Conservation (phyloP, 2,113 vertebrate species). For the Morone chrysops region DNA sequence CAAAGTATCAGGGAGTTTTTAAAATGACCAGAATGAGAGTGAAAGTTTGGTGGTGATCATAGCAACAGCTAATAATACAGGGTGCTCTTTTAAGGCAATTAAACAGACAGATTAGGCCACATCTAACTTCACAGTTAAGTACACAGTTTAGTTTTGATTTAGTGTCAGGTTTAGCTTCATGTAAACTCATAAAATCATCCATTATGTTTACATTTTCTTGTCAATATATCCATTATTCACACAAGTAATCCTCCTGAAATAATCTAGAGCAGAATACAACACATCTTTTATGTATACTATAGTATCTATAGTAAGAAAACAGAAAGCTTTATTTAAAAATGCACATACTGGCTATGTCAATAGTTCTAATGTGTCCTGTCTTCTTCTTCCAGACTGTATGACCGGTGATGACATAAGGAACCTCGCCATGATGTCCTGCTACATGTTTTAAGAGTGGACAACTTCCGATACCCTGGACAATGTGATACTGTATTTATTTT, state of each 20-base stretch:
- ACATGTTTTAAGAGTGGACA: constrained; percentile 68
- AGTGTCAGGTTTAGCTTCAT: neutral
- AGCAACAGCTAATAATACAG: no score
- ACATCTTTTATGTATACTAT: neutral
- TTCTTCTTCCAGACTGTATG: constrained; percentile 62
- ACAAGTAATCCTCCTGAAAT: no score
- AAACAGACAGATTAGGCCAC: neutral
- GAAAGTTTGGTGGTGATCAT: neutral
- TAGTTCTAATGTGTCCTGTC: constrained; percentile 18
- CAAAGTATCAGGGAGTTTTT: neutral
- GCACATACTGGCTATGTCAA: no score
- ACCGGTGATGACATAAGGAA: constrained; percentile 70
- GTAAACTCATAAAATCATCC: neutral
- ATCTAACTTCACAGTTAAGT: neutral
- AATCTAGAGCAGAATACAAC: no score
- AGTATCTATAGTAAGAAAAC: no score
- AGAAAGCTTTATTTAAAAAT: neutral
- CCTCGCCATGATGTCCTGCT: constrained; percentile 79
- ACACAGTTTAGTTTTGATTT: no score
- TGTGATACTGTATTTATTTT: constrained; percentile 29
- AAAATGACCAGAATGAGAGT: neutral
- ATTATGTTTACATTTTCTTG: neutral
- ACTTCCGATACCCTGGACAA: constrained; percentile 22
- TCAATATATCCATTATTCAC: neutral
- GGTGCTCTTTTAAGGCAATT: neutral